Conservation (phyloP, 2,888 invertebrate species). For the Sarcophaga carnaria region DNA sequence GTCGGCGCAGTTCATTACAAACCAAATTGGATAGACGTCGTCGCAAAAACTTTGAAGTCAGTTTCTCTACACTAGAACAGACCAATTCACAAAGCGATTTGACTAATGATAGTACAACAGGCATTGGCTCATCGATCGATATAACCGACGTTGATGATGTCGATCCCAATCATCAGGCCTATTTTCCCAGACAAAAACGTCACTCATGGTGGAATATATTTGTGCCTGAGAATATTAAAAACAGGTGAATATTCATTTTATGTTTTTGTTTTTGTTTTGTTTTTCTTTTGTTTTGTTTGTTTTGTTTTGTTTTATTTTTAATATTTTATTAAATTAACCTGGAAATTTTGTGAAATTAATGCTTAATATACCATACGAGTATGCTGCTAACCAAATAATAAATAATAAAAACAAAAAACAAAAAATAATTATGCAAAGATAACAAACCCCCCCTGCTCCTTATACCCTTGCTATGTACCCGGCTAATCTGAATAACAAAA, state of each 20-base stretch:
- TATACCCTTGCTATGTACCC: too few relatives aligned
- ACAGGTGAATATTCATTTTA: constrained; percentile 83
- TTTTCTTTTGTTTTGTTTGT: constrained; percentile 55
- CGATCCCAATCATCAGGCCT: constrained; percentile 76
- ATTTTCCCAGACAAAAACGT: constrained; percentile 85
- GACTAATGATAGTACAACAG: constrained; percentile 71
- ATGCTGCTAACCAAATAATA: constrained; percentile 43
- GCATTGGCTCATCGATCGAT: constrained; percentile 73
- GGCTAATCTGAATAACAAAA: background rate
- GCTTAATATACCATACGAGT: constrained; percentile 44
- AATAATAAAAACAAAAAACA: background rate
- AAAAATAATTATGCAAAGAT: background rate
- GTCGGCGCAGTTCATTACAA: constrained; percentile 81
- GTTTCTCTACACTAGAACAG: constrained; percentile 73
- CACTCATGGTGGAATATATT: constrained; percentile 96
- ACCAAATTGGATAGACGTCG: constrained; percentile 81
- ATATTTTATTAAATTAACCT: constrained; percentile 60
- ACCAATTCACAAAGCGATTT: constrained; percentile 69
- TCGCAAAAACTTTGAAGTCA: constrained; percentile 79
- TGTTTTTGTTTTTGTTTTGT: constrained; percentile 55
- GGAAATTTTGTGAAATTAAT: constrained; percentile 71
- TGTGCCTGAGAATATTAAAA: constrained; percentile 88
- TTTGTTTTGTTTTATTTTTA: constrained; percentile 46
- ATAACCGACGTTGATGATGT: constrained; percentile 72
- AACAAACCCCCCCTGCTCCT: too few relatives aligned